A percentile compares a stretch with the other conserved stretches of the same genome.
Conservation (phyloP, 2,888 invertebrate genomes). For the Scotopteryx bipunctaria region DNA sequence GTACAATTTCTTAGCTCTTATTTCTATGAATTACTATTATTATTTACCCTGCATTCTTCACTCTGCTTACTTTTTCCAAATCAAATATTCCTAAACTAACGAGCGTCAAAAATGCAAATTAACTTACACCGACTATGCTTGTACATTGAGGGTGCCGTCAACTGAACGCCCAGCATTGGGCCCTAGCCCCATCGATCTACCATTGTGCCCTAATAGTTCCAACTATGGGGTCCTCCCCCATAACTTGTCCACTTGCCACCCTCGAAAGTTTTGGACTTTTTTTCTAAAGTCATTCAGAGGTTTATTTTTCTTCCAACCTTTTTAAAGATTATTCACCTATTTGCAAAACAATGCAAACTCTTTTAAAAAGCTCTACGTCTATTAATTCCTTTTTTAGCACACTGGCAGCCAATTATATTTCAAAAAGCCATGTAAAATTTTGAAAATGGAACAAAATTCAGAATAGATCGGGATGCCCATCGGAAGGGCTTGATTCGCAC, state of each 20-base stretch:
- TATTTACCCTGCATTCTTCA: not conserved
- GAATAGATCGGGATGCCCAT: slow-evolving; percentile 65
- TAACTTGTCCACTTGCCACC: slow-evolving; percentile 59
- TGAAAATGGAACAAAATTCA: slow-evolving; percentile 62
- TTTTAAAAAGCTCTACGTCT: slow-evolving; percentile 11
- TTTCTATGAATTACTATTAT: no score
- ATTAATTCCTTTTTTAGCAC: slow-evolving; percentile 23
- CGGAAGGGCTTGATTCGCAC: slow-evolving; percentile 66
- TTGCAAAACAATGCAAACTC: slow-evolving; percentile 17
- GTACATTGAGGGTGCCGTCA: slow-evolving; percentile 45
- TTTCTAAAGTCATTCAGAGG: slow-evolving; percentile 33
- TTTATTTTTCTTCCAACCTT: slow-evolving; percentile 16
- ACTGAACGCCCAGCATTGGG: slow-evolving; percentile 54
- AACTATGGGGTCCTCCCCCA: slow-evolving; percentile 57
- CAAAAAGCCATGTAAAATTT: slow-evolving; percentile 42
- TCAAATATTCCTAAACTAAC: slow-evolving; percentile 32
- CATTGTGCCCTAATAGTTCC: slow-evolving; percentile 69
- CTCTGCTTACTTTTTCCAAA: slow-evolving; percentile 10
- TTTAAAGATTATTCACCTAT: not conserved
- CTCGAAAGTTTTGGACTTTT: slow-evolving; percentile 41
- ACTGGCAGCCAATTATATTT: slow-evolving; percentile 39
- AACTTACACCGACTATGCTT: slow-evolving; percentile 53
- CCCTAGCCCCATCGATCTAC: slow-evolving; percentile 53
- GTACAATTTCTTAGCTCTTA: no score
- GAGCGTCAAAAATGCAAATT: slow-evolving; percentile 70